Percentiles rank a stretch among this genome's conserved stretches.
Evolutionary conservation across 2,888 invertebrate genomes (phyloP).

Genomic region (Mesorhabditis sp.): DNA sequence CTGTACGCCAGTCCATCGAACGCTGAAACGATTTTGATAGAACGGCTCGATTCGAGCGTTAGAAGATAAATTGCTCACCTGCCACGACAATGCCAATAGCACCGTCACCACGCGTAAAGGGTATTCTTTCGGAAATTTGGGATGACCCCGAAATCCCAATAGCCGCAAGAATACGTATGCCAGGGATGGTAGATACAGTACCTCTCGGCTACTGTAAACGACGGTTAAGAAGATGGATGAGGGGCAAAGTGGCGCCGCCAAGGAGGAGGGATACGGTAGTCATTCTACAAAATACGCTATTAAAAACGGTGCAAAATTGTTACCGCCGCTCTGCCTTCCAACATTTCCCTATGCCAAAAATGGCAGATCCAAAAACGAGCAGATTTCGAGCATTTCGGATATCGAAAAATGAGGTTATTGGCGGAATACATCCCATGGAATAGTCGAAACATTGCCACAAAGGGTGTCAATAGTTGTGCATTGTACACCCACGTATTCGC

Average conservation of each 20-base stretch:
- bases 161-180: constrained; percentile 63
- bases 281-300: too few species aligned
- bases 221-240: constrained; percentile 80
- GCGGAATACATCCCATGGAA: constrained; percentile 90
- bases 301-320: not conserved
- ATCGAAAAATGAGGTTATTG: constrained; percentile 20
- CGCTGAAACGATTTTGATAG: constrained; percentile 29
- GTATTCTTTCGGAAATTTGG: too few species aligned
- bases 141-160: not conserved
- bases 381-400: constrained; percentile 3
- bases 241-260: constrained; percentile 68
- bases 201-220: constrained; percentile 86
- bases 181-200: constrained; percentile 76
- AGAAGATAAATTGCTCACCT: too few species aligned
- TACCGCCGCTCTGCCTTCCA: too few species aligned
- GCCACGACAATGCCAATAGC: too few species aligned
- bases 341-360: too few species aligned
- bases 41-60: too few species aligned
- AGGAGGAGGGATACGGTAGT: not conserved
- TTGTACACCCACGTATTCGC: constrained; percentile 85
- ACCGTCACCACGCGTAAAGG: too few species aligned
- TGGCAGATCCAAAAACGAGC: too few species aligned
- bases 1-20: constrained; percentile 31
- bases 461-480: constrained; percentile 77
- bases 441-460: constrained; percentile 94